Conservation (phyloP, 2,888 invertebrate genomes). For the Eupithecia exiguata region DNA sequence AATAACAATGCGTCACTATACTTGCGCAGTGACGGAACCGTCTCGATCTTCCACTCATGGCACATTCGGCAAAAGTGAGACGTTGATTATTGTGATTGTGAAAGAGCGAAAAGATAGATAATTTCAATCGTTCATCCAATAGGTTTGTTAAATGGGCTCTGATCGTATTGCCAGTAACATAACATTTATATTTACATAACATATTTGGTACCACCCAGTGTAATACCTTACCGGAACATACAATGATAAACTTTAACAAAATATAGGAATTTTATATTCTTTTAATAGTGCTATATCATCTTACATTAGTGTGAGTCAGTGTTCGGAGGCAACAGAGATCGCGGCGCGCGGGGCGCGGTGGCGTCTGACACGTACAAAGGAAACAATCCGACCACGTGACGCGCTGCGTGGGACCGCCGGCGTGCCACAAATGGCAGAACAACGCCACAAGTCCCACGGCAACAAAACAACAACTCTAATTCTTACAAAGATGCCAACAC, state of each 20-base stretch:
- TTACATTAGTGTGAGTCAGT: slow-evolving; percentile 70
- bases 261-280: slow-evolving; percentile 77
- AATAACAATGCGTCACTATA: neutral
- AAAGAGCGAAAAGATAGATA: slow-evolving; percentile 8
- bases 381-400: slow-evolving; percentile 7
- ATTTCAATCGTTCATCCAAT: slow-evolving; percentile 34
- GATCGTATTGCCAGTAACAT: slow-evolving; percentile 34
- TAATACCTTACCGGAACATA: slow-evolving; percentile 72
- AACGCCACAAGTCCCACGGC: slow-evolving; percentile 46
- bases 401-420: neutral
- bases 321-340: slow-evolving; percentile 78
- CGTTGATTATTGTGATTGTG: slow-evolving; percentile 3
- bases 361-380: slow-evolving; percentile 32
- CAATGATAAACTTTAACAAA: slow-evolving; percentile 81
- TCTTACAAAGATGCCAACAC: slow-evolving; percentile 44
- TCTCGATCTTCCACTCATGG: slow-evolving; percentile 32
- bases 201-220: slow-evolving; percentile 67
- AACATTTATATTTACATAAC: slow-evolving; percentile 47
- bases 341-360: slow-evolving; percentile 54
- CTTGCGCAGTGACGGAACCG: slow-evolving; percentile 3
- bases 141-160: slow-evolving; percentile 35
- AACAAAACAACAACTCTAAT: slow-evolving; percentile 41
- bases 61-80: slow-evolving; percentile 32
- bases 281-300: slow-evolving; percentile 77
- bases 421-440: slow-evolving; percentile 15